Conservation (phyloP, 2,888 invertebrate species). For the Geophilus truncorum region DNA sequence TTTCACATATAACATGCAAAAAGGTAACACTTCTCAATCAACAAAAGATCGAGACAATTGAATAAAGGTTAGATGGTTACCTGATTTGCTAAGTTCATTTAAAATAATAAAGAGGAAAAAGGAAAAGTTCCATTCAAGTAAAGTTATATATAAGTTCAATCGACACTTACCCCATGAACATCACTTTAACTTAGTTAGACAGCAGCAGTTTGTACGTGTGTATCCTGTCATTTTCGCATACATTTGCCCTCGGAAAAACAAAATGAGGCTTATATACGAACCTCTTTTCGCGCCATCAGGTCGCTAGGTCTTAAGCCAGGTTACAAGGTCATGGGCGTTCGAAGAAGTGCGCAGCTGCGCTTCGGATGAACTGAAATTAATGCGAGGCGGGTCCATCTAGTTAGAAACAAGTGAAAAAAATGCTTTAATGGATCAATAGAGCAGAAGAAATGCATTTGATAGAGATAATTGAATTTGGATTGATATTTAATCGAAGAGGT, state of each 20-base stretch:
- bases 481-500: background rate
- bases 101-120: no score
- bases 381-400: background rate
- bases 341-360: background rate
- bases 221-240: background rate
- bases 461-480: background rate
- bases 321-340: slow-evolving; percentile 15
- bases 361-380: background rate
- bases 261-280: background rate
- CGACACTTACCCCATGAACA: background rate
- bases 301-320: slow-evolving; percentile 22
- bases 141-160: no score
- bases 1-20: no score
- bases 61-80: background rate
- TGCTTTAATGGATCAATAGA: background rate
- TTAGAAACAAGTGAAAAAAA: background rate
- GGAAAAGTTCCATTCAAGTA: no score
- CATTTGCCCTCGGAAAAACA: background rate
- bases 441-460: background rate
- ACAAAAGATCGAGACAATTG: background rate
- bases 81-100: background rate
- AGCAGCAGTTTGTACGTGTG: background rate
- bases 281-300: slow-evolving; percentile 18
- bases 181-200: background rate
- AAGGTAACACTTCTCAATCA: background rate